Evolutionary conservation across 1,140 invertebrate genomes (phyloP).

Genomic region (Grapholita molesta): DNA sequence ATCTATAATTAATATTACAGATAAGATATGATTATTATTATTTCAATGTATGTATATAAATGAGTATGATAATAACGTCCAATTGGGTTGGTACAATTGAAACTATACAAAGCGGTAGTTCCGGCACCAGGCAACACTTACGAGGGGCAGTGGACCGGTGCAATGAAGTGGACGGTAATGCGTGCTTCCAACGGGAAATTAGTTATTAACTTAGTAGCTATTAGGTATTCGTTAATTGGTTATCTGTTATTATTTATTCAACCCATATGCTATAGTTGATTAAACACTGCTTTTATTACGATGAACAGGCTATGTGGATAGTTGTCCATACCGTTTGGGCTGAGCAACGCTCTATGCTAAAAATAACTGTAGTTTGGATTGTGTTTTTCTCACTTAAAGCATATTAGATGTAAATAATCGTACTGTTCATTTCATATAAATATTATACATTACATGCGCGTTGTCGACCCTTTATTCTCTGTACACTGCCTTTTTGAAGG

Average conservation of each 20-base stretch:
- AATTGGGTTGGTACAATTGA: no score
- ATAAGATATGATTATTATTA: no score
- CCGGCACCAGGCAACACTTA: background rate
- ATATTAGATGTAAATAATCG: no score
- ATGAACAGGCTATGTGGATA: background rate
- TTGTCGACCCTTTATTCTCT: no score
- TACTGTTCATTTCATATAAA: no score
- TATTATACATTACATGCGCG: no score
- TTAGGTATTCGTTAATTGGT: background rate
- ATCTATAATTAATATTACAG: no score
- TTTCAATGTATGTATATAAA: no score
- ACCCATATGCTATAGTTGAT: background rate
- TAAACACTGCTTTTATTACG: background rate
- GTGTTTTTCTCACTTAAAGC: no score
- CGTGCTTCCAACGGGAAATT: background rate
- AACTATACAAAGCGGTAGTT: background rate
- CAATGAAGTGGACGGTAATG: background rate
- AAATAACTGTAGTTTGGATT: no score
- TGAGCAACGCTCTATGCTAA: background rate
- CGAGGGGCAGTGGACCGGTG: background rate
- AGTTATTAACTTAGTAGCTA: background rate
- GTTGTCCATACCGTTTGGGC: background rate
- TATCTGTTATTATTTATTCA: background rate
- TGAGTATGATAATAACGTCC: no score
- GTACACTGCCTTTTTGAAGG: no score